Base-by-base conservation (phyloP, 2,888 invertebrate species). In the Lutraria lutraria region DNA sequence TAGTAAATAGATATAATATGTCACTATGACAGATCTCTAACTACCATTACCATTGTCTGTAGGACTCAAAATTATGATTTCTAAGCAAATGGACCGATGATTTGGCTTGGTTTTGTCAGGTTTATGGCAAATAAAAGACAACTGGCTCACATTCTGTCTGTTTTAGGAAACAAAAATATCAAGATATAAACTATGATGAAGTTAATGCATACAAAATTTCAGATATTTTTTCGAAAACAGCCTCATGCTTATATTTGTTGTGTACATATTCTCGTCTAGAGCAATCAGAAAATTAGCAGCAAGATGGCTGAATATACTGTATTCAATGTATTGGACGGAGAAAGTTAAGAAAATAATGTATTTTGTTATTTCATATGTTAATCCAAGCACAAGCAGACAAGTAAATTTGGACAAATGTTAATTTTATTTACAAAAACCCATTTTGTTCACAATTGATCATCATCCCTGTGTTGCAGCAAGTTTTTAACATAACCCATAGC, bases 1-100 rank as follows among this genome's bases (percentile, higher is more conserved):
- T 53, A 84, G 84, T 84, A 84, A 84, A 84, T 84, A 76, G 84
- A 84, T 84, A 79, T 29, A 56, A 85, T 85, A 79, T 85, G 85
- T 72, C 85, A 85, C 79, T 60, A 85, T 80, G 85, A 85, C 85
- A 85, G 79, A 60, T 80, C 31, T 19, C 60, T 21, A 54, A 85
- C 43, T 76, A 76, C 76, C 31, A 85, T 85, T 85, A 85, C 43
- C 80, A 60, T 85, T 56, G 80, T 85, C 85, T 85, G 79, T 56
- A 56, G 80, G 60, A 79, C 53, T 80, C 19, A 79, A 85, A 85
- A 85, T 85, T 85, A 79, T 85, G 85, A 85, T 85, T 85, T 80
- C 60, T 85, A 43, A 85, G 85, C 85, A 85, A 85, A 85, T 85
- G 85, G 85, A 80, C 85, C n/a, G 34, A 34, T 56, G 80, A 80